Evolutionary conservation across 2,888 invertebrate species (phyloP).

Genomic region (Tipula lateralis): DNA sequence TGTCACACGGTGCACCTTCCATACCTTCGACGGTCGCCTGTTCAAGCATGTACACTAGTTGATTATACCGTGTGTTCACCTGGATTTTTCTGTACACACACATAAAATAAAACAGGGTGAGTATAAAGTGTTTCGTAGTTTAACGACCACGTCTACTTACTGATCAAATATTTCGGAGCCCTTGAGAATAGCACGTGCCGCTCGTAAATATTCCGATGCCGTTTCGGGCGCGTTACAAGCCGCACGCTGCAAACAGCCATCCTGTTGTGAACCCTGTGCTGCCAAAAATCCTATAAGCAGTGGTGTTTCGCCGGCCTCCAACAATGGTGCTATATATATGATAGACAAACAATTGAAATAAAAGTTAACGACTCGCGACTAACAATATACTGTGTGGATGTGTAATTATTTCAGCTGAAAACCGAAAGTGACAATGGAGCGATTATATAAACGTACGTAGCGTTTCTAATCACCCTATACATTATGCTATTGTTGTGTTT

Average conservation of each 20-base stretch:
- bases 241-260: constrained; percentile 68
- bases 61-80: constrained; percentile 56
- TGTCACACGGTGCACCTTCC: constrained; percentile 56
- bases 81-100: constrained; percentile 19
- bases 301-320: constrained; percentile 65
- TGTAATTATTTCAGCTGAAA: constrained; percentile 8
- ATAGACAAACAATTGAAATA: neutral
- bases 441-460: neutral
- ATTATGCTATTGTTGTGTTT: neutral
- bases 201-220: constrained; percentile 69
- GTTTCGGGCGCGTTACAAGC: constrained; percentile 70
- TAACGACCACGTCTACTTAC: constrained; percentile 44
- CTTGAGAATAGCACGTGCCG: constrained; percentile 70
- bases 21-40: constrained; percentile 64
- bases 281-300: constrained; percentile 52
- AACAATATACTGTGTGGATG: neutral
- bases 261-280: constrained; percentile 69
- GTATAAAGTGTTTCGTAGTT: neutral
- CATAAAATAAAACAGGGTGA: neutral
- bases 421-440: neutral
- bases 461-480: neutral
- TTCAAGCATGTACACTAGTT: constrained; percentile 59
- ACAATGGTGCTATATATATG: constrained; percentile 35
- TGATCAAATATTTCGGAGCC: constrained; percentile 63
- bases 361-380: neutral